Evolutionary conservation across 2,888 invertebrate species (phyloP), one percentile per base, ranked within the genome.

Genomic region (Torymus auratus): DNA sequence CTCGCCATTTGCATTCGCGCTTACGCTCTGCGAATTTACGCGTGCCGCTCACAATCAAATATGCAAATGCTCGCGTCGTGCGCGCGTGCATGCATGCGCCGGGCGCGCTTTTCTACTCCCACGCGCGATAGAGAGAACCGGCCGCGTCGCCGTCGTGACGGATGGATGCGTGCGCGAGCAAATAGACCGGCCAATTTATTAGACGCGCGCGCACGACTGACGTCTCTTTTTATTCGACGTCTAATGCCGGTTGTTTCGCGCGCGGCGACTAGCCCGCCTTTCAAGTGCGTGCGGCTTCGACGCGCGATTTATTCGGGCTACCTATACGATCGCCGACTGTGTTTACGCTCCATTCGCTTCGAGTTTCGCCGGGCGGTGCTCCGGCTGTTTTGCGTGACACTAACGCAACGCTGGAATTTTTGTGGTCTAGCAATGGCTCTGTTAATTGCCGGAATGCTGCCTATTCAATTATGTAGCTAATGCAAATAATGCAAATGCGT

Each of bases 21-120:
- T 78, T 62, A 71, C 79, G 83, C 79, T 75, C 80, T 85, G 86
- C 85, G 84, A 84, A 81, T 78, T 84, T 78, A 83, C 83, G 81
- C 73, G 64, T 65, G 56, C 78, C 78, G 71, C 77, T 70, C 83
- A 86, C 88, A 88, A 88, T 88, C 88, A 88, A 88, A 87, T 88
- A 88, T 88, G 88, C 86, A 88, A 88, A 88, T 88, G 85, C 75
- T 83, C 83, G 86, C 85, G 85, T n/a, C 20, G 11, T 11, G 55
- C 28, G 50, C 52, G 82, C 83, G 75, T 84, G 82, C 80, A 82
- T 78, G 83, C 75, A 77, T 28, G 81, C 83, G 83, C 75, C 80
- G 72, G 7, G 41, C 41, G 41, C 41, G 41, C 41, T 41, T 41
- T 41, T 41, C 41, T 41, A 41, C 41, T 41, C 41, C 41, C 41